A percentile compares a stretch with the other conserved stretches of the same genome.
Conservation (phyloP, 53 echinoderm and acorn worm species). For the Stichopus horrens region DNA sequence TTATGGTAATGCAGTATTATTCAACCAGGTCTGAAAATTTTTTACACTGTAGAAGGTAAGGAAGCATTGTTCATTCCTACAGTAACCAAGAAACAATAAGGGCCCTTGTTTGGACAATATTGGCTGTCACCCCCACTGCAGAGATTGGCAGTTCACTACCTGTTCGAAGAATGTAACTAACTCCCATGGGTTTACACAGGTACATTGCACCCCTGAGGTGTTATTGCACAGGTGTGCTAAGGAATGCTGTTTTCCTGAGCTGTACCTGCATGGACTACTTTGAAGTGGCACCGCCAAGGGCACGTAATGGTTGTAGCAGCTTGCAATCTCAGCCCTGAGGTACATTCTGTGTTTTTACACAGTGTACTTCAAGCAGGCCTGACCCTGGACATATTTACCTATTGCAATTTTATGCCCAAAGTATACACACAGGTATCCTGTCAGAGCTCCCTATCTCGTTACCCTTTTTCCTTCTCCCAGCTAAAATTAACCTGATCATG, state of each 20-base stretch:
- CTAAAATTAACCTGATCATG: neutral
- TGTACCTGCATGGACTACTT: neutral
- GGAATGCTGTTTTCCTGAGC: constrained; percentile 6
- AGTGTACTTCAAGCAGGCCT: neutral
- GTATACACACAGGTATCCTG: neutral
- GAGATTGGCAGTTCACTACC: neutral
- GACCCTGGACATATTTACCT: constrained; percentile 31
- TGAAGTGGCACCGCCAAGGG: constrained; percentile 37
- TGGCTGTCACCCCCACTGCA: neutral
- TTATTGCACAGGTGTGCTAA: constrained; percentile 28
- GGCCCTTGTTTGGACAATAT: neutral
- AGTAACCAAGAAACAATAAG: neutral
- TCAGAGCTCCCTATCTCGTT: neutral
- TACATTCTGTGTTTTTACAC: neutral
- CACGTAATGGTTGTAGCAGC: constrained; percentile 23
- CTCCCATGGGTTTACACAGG: neutral
- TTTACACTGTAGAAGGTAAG: no score
- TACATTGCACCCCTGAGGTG: constrained; percentile 20
- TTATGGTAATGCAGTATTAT: no score
- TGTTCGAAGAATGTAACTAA: neutral
- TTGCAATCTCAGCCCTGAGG: neutral
- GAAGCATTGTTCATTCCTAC: neutral
- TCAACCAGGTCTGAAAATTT: no score
- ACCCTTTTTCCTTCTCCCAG: no score
- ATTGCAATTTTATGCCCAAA: constrained; percentile 4